Percentiles rank a stretch among this genome's conserved stretches.
These are phyloP conservation scores for Atlantisia rogersi DNA, from an alignment of 2,113 vertebrate genomes.

Conservation along the genomic window DNA sequence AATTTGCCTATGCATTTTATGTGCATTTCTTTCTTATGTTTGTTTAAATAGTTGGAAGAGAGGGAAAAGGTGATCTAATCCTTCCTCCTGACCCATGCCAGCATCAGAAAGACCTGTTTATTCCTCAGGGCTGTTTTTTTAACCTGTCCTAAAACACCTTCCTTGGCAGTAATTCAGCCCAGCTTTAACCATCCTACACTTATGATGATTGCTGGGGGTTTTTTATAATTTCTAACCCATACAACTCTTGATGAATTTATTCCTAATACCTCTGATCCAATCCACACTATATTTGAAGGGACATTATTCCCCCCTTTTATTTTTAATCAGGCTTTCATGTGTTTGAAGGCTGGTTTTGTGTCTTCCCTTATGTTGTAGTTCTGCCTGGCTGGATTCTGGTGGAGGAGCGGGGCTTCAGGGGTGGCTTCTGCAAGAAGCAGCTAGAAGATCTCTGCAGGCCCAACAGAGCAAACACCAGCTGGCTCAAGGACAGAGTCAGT, in stretches of 20 bases:
- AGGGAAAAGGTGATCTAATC: not conserved
- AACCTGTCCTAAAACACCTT: not conserved
- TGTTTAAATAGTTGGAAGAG: not conserved
- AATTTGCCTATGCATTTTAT: not conserved
- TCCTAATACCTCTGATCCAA: not conserved
- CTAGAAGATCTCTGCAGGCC: no score
- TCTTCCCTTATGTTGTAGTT: not conserved
- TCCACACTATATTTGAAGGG: not conserved
- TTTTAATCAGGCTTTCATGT: not conserved
- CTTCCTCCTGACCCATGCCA: not conserved
- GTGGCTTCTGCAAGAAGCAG: no score
- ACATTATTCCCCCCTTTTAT: not conserved
- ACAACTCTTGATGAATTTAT: not conserved
- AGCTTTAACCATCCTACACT: not conserved
- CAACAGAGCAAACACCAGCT: no score
- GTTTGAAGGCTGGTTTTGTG: not conserved
- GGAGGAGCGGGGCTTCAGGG: no score
- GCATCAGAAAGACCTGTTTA: not conserved
- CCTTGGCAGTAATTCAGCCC: not conserved
- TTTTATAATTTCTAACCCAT: not conserved
- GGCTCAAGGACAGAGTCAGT: no score
- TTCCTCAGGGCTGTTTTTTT: not conserved
- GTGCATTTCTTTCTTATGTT: not conserved
- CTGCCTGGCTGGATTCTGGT: no score
- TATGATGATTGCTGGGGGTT: not conserved